Evolutionary conservation across 1,140 invertebrate genomes (phyloP).

Genomic region (Aethina tumida): DNA sequence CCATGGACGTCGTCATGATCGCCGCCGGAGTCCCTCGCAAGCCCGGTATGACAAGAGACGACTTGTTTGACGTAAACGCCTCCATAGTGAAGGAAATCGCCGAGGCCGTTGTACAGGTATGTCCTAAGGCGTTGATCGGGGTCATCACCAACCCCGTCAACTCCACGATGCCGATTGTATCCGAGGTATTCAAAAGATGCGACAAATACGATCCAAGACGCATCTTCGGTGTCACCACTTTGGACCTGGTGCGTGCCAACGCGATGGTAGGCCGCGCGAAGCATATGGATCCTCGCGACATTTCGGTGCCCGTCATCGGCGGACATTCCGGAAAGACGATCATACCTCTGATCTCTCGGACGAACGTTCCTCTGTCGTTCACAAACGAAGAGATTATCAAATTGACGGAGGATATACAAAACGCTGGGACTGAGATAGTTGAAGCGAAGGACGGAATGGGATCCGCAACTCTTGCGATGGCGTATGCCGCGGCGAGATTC

Average conservation of each 20-base stretch:
- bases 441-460: conserved; percentile 97
- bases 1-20: conserved; percentile 55
- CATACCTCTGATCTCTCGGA: conserved; percentile 71
- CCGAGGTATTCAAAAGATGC: conserved; percentile 44
- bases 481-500: conserved; percentile 88
- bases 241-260: conserved; percentile 67
- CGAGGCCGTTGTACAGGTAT: conserved; percentile 43
- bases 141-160: conserved; percentile 47
- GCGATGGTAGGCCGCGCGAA: conserved; percentile 49
- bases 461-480: conserved; percentile 95
- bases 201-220: conserved; percentile 54
- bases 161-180: conserved; percentile 44
- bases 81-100: conserved; percentile 55
- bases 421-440: conserved; percentile 96
- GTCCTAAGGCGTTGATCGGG: conserved; percentile 48
- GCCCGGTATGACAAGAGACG: conserved; percentile 46
- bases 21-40: conserved; percentile 58
- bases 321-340: conserved; percentile 71
- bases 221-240: conserved; percentile 71
- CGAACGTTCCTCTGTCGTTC: no score
- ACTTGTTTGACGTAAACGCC: conserved; percentile 60
- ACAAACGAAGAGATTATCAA: conserved; percentile 42
- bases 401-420: conserved; percentile 41
- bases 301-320: conserved; percentile 68
- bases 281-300: conserved; percentile 49